Evolutionary conservation across 2,113 vertebrate species (phyloP), one percentile per base, ranked within the genome.

Genomic region (Equus przewalskii): DNA sequence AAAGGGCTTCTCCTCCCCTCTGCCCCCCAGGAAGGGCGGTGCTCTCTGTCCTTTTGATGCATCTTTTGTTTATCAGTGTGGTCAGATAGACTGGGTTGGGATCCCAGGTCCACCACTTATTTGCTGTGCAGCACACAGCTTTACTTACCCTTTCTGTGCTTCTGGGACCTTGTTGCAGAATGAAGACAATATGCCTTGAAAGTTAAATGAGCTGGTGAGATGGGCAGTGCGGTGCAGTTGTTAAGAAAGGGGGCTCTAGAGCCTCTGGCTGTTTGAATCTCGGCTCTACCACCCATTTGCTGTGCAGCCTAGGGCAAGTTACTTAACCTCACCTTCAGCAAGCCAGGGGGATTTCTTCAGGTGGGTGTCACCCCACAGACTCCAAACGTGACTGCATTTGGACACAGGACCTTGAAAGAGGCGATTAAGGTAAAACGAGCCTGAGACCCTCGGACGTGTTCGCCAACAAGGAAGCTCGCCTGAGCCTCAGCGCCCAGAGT

Each of bases 11-110:
- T 73, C 33, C 19, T 19, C 14, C 11, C 16, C 10, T 6, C 26
- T 15, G 1, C 0, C 1, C 18, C 22, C 58, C 2, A 2, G 0
- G 6, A 28, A n/a, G 26, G 46, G 18, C 14, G 60, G 15, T 0
- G 11, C 22, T 69, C 70, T 60, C n/a, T 15, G 19, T 76, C 16
- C 24, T 86, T 83, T 65, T 5, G 33, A 22, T 36, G 30, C 12
- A 36, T 18, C 75, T 70, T 64, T 86, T 72, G 24, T 70, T 65
- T 11, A 30, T 75, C n/a, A 41, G 11, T 28, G 19, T 30, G 14
- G 44, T 44, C 60, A 10, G 76, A 92, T 1, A 75, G 21, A 24
- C 24, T 54, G 1, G 60, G 60, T 85, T 92, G 41, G 44, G 67
- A 70, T 49, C 18, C 26, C 36, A 80, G 19, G 26, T 15, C 8